phyloP scores from a whole-genome alignment of 2,888 invertebrate genomes.

The Orchestes rusci region DNA sequence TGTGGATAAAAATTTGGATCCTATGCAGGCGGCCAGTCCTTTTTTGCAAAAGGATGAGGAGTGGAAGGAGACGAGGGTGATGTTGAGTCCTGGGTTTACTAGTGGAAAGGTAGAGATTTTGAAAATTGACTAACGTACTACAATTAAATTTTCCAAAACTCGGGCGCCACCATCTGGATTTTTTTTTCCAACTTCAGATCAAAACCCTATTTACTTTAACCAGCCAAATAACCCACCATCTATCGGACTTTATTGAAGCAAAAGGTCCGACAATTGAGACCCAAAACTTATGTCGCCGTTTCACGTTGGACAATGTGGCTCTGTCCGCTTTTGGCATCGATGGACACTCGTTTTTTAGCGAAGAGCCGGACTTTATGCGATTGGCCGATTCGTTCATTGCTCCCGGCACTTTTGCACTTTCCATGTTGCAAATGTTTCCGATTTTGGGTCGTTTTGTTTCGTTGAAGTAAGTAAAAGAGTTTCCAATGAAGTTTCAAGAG shows the following conservation, averaged over 20 bases:
- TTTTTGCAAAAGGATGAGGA: constrained; percentile 44
- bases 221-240: constrained; percentile 40
- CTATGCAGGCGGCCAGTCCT: constrained; percentile 45
- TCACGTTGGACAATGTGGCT: constrained; percentile 42
- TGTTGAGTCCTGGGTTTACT: constrained; percentile 48
- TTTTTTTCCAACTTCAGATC: constrained; percentile 35
- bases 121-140: too few species aligned
- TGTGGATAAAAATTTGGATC: constrained; percentile 42
- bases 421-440: constrained; percentile 18
- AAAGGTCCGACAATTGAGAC: constrained; percentile 35
- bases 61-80: constrained; percentile 47
- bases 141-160: too few species aligned
- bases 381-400: constrained; percentile 25
- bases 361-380: constrained; percentile 31
- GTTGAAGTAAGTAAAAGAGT: constrained; percentile 12
- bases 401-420: constrained; percentile 23
- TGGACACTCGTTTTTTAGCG: constrained; percentile 39
- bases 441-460: constrained; percentile 12
- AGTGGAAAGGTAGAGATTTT: constrained; percentile 40
- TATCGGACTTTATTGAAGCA: constrained; percentile 41
- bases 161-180: too few species aligned
- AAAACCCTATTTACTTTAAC: constrained; percentile 48
- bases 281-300: constrained; percentile 37
- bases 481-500: neutral
- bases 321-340: constrained; percentile 45